Percentiles rank a stretch among this genome's conserved stretches.
Conservation (phyloP, 30 jellyfish, hydroid and myxozoan genomes). For the Chironex yamaguchii region DNA sequence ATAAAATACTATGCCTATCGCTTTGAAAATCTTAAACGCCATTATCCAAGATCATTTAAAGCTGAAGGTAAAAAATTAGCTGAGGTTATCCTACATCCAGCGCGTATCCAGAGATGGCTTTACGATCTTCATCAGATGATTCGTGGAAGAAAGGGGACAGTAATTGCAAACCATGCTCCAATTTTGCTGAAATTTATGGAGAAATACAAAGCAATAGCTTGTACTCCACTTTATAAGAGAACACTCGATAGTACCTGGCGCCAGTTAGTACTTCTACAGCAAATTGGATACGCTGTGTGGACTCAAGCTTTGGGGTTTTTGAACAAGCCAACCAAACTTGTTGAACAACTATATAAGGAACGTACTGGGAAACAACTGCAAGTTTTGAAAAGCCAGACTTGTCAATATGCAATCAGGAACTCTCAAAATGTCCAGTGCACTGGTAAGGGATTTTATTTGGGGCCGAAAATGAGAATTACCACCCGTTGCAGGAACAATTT, state of each 20-base stretch:
- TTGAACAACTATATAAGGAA: background rate
- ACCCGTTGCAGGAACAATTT: slow-evolving; percentile 17
- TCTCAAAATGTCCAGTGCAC: slow-evolving; percentile 43
- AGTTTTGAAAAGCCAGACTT: slow-evolving; percentile 4
- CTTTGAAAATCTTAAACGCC: slow-evolving; percentile 3
- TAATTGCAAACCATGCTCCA: slow-evolving; percentile 35
- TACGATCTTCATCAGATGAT: slow-evolving; percentile 29
- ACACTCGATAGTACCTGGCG: slow-evolving; percentile 38
- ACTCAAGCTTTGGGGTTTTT: slow-evolving; percentile 47
- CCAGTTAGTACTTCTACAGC: slow-evolving; percentile 54
- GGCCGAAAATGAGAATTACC: slow-evolving; percentile 29
- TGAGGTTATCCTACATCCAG: slow-evolving; percentile 10
- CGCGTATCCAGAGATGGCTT: slow-evolving; percentile 51
- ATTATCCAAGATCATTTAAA: background rate
- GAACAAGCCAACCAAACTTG: slow-evolving; percentile 10
- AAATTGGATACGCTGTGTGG: slow-evolving; percentile 56
- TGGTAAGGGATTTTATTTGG: slow-evolving; percentile 31
- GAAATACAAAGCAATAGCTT: slow-evolving; percentile 3
- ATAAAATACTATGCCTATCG: slow-evolving; percentile 27
- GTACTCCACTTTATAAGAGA: slow-evolving; percentile 37
- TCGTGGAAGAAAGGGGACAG: slow-evolving; percentile 22
- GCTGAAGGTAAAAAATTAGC: slow-evolving; percentile 37
- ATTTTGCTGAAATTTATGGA: slow-evolving; percentile 25
- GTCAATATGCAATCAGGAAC: slow-evolving; percentile 16
- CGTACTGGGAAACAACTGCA: slow-evolving; percentile 15